Evolutionary conservation across 2,888 invertebrate species (phyloP), one percentile per base, ranked within the genome.

Genomic region (Temnothorax unifasciatus): DNA sequence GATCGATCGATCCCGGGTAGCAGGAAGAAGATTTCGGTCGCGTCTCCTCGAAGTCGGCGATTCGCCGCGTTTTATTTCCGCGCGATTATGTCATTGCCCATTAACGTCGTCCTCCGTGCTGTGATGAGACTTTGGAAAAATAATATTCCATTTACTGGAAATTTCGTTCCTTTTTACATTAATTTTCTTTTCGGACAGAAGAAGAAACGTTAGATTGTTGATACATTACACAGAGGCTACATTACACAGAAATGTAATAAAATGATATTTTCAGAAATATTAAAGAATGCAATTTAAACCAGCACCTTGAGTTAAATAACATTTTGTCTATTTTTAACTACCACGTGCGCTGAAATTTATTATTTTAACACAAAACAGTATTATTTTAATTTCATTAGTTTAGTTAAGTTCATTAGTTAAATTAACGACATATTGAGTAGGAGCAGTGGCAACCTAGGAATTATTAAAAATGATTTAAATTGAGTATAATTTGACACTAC

Each of bases 1-100:
- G 50, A 79, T 64, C 71, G 71, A 83, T 83, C 83, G 71, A 63
- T 63, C 83, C 15, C 34, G 21, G 21, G 38, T 41, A 69, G 52
- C 21, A 52, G 57, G 41, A 83, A 71, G 54, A 82, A 68, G 83
- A 77, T 68, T 63, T 82, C 54, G 63, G 50, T 52, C 61, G 29
- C 21, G 74, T 74, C 63, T 74, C 6, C 82, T 63, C 29, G 6
- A 57, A 71, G 50, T 73, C 61, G 44, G 50, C 47, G 29, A 74
- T 52, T 61, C 38, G n/a, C n/a, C 74, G 44, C 50, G 82, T 73
- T 74, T 52, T 74, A 74, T 74, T 82, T 52, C 41, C 29, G 21
- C 44, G 52, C 54, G n/a, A 82, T 74, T 74, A 64, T 34, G 73
- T 82, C 71, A n/a, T 61, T 59, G 38, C 41, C 25, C 52, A 61